Evolutionary conservation across 2,113 vertebrate species (phyloP), one percentile per base, ranked within the genome.

Genomic region (Uropsilus gracilis): DNA sequence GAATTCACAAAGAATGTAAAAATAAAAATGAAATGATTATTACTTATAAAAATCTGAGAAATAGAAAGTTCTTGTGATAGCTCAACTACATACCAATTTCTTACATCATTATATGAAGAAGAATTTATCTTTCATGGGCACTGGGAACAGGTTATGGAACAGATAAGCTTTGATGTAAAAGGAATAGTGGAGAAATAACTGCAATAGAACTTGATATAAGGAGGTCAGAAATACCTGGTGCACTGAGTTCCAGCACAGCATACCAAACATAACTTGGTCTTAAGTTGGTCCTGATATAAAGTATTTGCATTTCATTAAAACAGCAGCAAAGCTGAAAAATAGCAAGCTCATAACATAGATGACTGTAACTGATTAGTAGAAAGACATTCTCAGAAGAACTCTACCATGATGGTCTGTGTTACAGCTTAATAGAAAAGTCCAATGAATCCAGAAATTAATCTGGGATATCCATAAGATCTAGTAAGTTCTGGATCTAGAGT

Each of bases 11-110:
- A 69, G 37, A 8, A 83, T 61, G 86, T 63, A 75, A 89, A 87
- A 83, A 59, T 63, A 81, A 92, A 92, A 82, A 76, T 64, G 32
- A 96, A 91, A 94, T 63, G 53, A 91, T 61, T 22, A 6, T 80
- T 80, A 78, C 7, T 18, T 34, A 89, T 86, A 66, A 96, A 91
- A 94, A 88, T 44, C 24, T 71, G 42, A n/a, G 32, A 44, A 42
- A 24, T 34, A 66, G 17, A 44, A 89, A 64, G 26, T 80, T 89
- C 86, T 71, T 72, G 3, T 48, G 32, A 94, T 42, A 69, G 53
- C 76, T 96, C 32, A 90, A 2, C 48, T 72, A 66, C 6, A 12
- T 50, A 34, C 28, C 32, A 82, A 11, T 68, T 44, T 57, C n/a
- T 16, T 59, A 24, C 39, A 24, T 39, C 88, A 26, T 32, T 28